phyloP scores from a whole-genome alignment of 2,113 vertebrate genomes.

The Alces alces region DNA sequence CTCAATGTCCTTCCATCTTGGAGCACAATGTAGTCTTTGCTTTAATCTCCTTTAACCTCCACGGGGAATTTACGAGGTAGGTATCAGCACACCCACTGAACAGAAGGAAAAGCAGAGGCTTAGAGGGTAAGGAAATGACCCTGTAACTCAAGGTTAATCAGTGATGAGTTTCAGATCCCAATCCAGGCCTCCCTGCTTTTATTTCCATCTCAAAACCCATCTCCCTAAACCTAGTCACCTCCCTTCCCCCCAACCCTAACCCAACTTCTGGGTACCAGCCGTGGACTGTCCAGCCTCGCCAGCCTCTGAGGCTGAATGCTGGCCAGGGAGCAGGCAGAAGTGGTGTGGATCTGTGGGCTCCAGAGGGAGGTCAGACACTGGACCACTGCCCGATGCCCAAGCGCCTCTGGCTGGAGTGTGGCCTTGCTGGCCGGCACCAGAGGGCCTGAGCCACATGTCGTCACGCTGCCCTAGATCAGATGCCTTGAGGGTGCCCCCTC shows the following conservation, averaged over 20 bases:
- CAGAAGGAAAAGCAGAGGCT: not conserved
- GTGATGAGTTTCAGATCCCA: not conserved
- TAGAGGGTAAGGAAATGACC: not conserved
- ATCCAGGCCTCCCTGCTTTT: not conserved
- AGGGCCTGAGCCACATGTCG: not conserved
- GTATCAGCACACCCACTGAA: not conserved
- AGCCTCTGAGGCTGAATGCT: not conserved
- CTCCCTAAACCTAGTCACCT: not conserved
- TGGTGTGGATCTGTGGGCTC: not conserved
- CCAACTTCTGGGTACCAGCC: not conserved
- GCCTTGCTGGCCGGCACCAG: accelerated
- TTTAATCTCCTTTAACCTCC: not conserved
- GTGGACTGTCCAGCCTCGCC: accelerated
- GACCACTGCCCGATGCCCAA: not conserved
- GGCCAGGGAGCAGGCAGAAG: not conserved
- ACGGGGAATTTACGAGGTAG: not conserved
- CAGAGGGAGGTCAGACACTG: too few relatives aligned
- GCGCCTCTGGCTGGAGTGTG: accelerated
- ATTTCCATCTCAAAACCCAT: not conserved
- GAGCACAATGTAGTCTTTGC: accelerated
- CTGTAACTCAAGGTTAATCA: accelerated
- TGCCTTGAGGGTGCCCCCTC: accelerated
- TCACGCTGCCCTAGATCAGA: not conserved
- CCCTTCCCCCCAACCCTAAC: not conserved
- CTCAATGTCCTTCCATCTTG: not conserved